Base-by-base conservation (phyloP, 2,888 invertebrate genomes). In the Brachyptera risi region DNA sequence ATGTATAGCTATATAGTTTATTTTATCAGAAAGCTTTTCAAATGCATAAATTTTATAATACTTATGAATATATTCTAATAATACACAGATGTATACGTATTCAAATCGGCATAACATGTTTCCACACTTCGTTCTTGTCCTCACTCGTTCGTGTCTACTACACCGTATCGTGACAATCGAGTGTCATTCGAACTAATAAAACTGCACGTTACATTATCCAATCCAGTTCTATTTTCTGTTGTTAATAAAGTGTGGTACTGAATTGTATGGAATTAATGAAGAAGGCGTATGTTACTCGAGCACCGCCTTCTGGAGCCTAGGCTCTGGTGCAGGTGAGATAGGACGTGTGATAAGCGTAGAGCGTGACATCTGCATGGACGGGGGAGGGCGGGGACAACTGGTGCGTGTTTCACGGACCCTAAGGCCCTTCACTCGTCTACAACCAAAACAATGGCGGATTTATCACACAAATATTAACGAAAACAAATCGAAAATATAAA, bases 301-400 rank as follows among this genome's bases (percentile, higher is more conserved):
- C 42, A 44, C 60, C 60, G 51, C 60, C 54, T 35, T 54, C 54
- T n/a, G 7, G 23, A 47, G 47, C 24, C n/a, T 50, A 23, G 47
- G 7, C 19, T 4, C 47, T 47, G 7, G 17, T 13, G 3, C 59
- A 62, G 62, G 62, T 62, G 62, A 56, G 62, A 62, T 62, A 44
- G 38, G 37, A 62, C 59, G 62, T 59, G 62, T 59, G 62, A 62
- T 62, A 62, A 62, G 58, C 54, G 54, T 26, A 49, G 40, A 51
- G 62, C 62, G 62, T 62, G 62, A 62, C 62, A 62, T 62, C 62
- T 62, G 62, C 56, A 19, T 44, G 56, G n/a, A n/a, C n/a, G n/a
- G n/a, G 19, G 38, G 47, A 44, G 38, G 59, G 59, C 56, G 56
- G 62, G 54, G 62, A 23, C 40, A 37, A 1, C 3, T 9, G 9